These are phyloP conservation scores for Apamea epomidion DNA, from an alignment of 2,888 invertebrate genomes.

Conservation along the genomic window DNA sequence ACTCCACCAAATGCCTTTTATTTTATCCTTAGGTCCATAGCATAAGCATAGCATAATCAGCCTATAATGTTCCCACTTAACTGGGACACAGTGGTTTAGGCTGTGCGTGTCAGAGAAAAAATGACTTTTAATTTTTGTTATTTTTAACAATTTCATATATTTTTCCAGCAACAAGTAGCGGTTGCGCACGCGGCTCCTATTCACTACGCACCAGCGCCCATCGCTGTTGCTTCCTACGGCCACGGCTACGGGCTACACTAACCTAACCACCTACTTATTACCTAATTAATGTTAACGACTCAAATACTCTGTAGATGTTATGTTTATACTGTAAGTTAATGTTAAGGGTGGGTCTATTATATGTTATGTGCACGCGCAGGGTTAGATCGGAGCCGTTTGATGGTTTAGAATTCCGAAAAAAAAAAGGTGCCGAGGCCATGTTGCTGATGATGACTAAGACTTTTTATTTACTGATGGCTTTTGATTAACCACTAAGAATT, in stretches of 20 bases:
- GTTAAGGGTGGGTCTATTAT: constrained; percentile 49
- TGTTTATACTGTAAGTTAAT: constrained; percentile 39
- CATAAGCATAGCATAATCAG: neutral
- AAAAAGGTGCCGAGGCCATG: neutral
- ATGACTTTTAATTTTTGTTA: neutral
- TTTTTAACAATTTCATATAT: neutral
- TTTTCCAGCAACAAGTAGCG: constrained; percentile 69
- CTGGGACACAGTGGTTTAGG: neutral
- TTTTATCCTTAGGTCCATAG: neutral
- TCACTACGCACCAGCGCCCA: constrained; percentile 61
- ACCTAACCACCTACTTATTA: constrained; percentile 52
- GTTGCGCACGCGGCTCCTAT: constrained; percentile 61
- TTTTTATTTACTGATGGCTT: neutral
- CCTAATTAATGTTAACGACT: constrained; percentile 46
- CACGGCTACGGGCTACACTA: constrained; percentile 65
- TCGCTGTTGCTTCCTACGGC: constrained; percentile 69
- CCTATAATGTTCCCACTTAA: neutral
- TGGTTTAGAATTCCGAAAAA: constrained; percentile 18
- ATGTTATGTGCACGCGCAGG: constrained; percentile 39
- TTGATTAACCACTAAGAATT: neutral
- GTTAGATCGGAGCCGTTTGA: constrained; percentile 19
- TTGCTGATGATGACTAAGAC: neutral
- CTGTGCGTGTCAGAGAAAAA: neutral
- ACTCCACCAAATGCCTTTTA: neutral
- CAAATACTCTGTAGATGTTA: constrained; percentile 63